Evolutionary conservation across 2,888 invertebrate genomes (phyloP).

Genomic region (Hybos culiciformis): DNA sequence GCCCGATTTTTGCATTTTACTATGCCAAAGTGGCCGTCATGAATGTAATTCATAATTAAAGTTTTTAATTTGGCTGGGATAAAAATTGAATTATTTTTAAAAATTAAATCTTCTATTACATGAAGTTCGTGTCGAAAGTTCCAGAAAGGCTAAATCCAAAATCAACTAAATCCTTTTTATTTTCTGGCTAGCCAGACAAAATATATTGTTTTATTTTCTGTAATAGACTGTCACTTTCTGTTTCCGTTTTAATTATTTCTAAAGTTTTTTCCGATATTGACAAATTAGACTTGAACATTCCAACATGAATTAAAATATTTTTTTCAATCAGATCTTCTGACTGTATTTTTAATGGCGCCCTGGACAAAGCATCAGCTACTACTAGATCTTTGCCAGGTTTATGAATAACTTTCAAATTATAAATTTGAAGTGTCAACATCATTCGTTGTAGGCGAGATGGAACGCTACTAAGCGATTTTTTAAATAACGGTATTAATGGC

Average conservation of each 20-base stretch:
- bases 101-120: slow-evolving; percentile 10
- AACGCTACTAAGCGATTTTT: not conserved
- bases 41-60: slow-evolving; percentile 8
- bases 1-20: slow-evolving; percentile 7
- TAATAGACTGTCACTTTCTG: not conserved
- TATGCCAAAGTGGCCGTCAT: slow-evolving; percentile 12
- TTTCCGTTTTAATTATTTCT: not conserved
- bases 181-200: slow-evolving; percentile 12
- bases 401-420: not conserved
- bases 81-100: slow-evolving; percentile 7
- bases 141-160: slow-evolving; percentile 3
- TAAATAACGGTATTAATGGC: not conserved
- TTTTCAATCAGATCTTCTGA: not conserved
- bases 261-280: not conserved
- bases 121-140: slow-evolving; percentile 7
- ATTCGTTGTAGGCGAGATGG: not conserved
- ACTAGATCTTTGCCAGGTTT: not conserved
- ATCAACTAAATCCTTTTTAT: slow-evolving; percentile 8
- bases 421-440: not conserved
- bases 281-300: not conserved
- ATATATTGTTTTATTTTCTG: not conserved
- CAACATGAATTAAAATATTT: not conserved
- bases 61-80: slow-evolving; percentile 2
- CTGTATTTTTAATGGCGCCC: not conserved
- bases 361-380: not conserved